Conservation (phyloP, 2,797 vertebrate genomes). For the Nothura maculosa region DNA sequence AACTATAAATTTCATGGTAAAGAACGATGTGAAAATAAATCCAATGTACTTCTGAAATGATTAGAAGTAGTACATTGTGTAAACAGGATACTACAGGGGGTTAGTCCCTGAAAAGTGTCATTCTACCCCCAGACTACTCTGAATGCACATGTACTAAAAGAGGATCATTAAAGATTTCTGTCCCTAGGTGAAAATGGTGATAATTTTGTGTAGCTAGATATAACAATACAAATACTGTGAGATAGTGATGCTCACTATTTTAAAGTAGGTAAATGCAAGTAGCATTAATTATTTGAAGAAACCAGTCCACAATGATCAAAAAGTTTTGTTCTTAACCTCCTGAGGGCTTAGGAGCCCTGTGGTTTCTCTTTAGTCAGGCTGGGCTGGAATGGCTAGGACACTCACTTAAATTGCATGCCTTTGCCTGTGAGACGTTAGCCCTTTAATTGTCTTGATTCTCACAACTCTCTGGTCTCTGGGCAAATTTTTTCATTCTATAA, state of each 20-base stretch:
- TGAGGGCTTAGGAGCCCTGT: neutral
- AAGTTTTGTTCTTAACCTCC: neutral
- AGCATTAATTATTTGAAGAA: neutral
- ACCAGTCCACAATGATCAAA: neutral
- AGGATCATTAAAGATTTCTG: neutral
- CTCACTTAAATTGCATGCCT: neutral
- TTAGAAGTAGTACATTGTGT: conserved; percentile 64
- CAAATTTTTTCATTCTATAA: neutral
- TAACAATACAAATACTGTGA: neutral
- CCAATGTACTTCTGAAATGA: conserved; percentile 56
- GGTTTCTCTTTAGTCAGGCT: neutral
- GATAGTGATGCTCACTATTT: neutral
- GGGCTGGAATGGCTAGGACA: rapidly evolving
- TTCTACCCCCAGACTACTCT: neutral
- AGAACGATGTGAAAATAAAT: conserved; percentile 74
- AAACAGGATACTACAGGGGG: conserved; percentile 60
- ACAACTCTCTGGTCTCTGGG: neutral
- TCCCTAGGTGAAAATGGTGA: neutral
- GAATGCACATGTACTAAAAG: neutral
- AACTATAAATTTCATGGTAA: conserved; percentile 73
- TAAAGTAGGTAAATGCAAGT: neutral
- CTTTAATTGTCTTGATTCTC: neutral
- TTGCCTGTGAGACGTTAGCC: neutral
- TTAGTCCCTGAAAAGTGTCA: conserved; percentile 18
- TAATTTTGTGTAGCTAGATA: neutral